These are phyloP conservation scores for Pantala flavescens DNA, from an alignment of 1,140 invertebrate genomes.

Conservation along the genomic window DNA sequence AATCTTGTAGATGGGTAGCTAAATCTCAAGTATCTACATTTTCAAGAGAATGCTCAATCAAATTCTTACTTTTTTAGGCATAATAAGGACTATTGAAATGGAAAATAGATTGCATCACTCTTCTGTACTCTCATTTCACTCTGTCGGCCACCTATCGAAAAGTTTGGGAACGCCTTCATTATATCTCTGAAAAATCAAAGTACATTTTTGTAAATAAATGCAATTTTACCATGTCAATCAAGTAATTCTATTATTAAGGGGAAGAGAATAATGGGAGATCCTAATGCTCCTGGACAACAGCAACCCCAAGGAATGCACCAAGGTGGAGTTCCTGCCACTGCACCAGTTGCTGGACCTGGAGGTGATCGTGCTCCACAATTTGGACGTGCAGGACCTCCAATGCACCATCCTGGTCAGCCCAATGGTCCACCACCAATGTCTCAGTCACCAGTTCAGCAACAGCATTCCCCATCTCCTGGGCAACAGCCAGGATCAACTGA, in stretches of 20 bases:
- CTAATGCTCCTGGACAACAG: not conserved
- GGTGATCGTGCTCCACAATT: not conserved
- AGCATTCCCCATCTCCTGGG: slow-evolving; percentile 21
- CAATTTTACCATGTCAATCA: no score
- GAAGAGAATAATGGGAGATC: not conserved
- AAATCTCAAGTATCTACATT: no score
- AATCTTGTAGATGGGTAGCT: no score
- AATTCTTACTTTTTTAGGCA: no score
- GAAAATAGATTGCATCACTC: no score
- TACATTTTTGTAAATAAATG: no score
- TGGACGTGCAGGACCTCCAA: slow-evolving; percentile 3
- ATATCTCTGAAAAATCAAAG: no score
- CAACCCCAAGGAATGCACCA: not conserved
- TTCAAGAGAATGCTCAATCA: no score
- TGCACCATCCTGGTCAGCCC: slow-evolving; percentile 12
- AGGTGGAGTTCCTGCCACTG: not conserved
- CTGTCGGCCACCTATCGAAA: no score
- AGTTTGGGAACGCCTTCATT: no score
- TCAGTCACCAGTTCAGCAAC: slow-evolving; percentile 23
- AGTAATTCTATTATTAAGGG: not conserved
- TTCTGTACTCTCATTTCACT: no score
- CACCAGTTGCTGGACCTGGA: not conserved
- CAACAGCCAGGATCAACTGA: slow-evolving; percentile 20
- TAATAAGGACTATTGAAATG: no score
- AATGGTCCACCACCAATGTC: slow-evolving; percentile 15